phyloP scores from a whole-genome alignment of 1,140 invertebrate species.

The Ericerus pela region DNA sequence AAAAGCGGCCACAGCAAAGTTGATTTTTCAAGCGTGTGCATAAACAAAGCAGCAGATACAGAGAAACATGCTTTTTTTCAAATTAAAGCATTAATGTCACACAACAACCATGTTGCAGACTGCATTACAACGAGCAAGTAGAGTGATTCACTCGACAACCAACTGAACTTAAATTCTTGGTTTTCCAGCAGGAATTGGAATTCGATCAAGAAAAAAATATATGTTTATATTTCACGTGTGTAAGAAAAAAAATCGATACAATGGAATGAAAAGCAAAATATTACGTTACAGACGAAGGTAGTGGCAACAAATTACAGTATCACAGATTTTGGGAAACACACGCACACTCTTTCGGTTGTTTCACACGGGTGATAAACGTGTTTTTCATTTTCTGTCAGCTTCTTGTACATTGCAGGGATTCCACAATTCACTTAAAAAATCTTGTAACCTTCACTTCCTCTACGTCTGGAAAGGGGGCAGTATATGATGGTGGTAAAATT shows the following conservation, averaged over 20 bases:
- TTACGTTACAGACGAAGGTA: slow-evolving; percentile 8
- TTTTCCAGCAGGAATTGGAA: slow-evolving; percentile 5
- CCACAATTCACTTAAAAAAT: too few species aligned
- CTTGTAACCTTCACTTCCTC: too few species aligned
- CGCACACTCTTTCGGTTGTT: too few species aligned
- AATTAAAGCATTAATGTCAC: slow-evolving; percentile 11
- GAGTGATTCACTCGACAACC: slow-evolving; percentile 10
- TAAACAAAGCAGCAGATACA: not conserved
- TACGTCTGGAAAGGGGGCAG: too few species aligned
- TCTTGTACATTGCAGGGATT: too few species aligned
- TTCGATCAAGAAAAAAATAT: too few species aligned
- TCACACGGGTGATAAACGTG: too few species aligned
- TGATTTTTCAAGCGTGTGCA: slow-evolving; percentile 9
- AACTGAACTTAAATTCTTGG: slow-evolving; percentile 6
- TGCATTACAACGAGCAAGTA: slow-evolving; percentile 12
- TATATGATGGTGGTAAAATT: too few species aligned
- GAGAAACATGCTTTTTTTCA: slow-evolving; percentile 11
- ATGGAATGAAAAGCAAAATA: slow-evolving; percentile 11
- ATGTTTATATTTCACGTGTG: too few species aligned
- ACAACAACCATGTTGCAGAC: slow-evolving; percentile 10
- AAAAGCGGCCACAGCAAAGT: slow-evolving; percentile 11
- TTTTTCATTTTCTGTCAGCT: too few species aligned
- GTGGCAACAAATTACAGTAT: too few species aligned
- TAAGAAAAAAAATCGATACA: slow-evolving; percentile 1
- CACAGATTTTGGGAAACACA: too few species aligned